Evolutionary conservation across 2,888 invertebrate species (phyloP).

Genomic region (Limenitis arthemis): DNA sequence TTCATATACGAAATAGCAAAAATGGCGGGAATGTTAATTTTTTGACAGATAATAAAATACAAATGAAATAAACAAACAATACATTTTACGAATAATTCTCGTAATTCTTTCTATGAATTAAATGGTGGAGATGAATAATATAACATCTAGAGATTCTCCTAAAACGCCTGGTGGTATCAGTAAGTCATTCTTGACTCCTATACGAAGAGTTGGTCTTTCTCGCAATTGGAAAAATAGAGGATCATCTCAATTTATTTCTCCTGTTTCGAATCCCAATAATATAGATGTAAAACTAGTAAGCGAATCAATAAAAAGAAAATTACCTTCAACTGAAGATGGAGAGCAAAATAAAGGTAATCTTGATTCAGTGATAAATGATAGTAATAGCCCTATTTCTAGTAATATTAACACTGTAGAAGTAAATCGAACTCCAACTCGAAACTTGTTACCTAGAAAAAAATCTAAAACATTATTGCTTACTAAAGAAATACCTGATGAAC

Average conservation of each 20-base stretch:
- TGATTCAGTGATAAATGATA: not conserved
- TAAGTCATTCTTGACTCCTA: conserved; percentile 66
- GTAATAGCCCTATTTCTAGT: conserved; percentile 1
- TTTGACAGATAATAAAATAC: conserved; percentile 8
- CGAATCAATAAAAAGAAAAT: conserved; percentile 40
- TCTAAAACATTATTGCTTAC: conserved; percentile 38
- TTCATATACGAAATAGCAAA: not conserved
- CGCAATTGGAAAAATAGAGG: conserved; percentile 55
- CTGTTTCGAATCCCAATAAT: conserved; percentile 31
- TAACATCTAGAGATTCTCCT: conserved; percentile 44
- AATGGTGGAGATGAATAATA: conserved; percentile 38
- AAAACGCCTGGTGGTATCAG: conserved; percentile 67
- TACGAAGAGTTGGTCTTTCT: conserved; percentile 67
- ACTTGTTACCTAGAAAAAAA: conserved; percentile 38
- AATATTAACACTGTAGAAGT: conserved; percentile 1
- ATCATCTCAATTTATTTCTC: conserved; percentile 56
- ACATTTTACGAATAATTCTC: not conserved
- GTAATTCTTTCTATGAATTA: not conserved
- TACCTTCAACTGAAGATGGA: conserved; percentile 28
- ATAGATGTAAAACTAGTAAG: conserved; percentile 31
- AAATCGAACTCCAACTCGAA: conserved; percentile 38
- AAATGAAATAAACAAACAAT: not conserved
- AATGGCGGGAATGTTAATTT: conserved; percentile 16
- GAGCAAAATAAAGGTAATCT: not conserved
- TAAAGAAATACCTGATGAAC: conserved; percentile 25